Evolutionary conservation across 1,140 invertebrate species (phyloP).

Genomic region (Olivierus martensii): DNA sequence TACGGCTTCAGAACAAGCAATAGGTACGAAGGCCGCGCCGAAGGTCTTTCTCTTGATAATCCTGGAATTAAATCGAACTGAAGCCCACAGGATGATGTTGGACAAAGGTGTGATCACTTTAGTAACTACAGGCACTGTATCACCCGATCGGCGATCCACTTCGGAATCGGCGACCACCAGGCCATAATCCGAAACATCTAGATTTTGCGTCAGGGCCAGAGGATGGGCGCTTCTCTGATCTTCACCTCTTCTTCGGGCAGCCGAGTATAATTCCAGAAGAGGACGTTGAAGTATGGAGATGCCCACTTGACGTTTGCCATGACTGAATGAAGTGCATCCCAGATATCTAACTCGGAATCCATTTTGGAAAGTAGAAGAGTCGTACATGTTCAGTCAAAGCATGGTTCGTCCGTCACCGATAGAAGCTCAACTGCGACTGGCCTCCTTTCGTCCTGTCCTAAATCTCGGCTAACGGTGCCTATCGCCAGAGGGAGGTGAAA

Average conservation of each 20-base stretch:
- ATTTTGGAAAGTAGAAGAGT: no score
- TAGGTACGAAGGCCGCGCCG: slow-evolving; percentile 20
- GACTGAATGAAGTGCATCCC: slow-evolving; percentile 13
- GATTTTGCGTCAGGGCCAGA: slow-evolving; percentile 11
- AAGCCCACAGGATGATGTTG: slow-evolving; percentile 20
- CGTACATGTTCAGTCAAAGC: no score
- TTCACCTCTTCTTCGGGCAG: slow-evolving; percentile 10
- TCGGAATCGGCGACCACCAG: slow-evolving; percentile 18
- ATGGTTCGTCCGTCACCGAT: no score
- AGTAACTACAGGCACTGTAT: slow-evolving; percentile 13
- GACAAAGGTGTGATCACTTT: slow-evolving; percentile 22
- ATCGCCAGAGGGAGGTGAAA: no score
- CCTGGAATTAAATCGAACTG: slow-evolving; percentile 17
- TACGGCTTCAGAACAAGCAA: slow-evolving; percentile 19
- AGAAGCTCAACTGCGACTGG: no score
- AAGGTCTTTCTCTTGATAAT: slow-evolving; percentile 12
- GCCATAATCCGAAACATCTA: slow-evolving; percentile 18
- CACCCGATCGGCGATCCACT: background rate
- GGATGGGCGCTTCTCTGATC: slow-evolving; percentile 5
- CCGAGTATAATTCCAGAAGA: slow-evolving; percentile 17
- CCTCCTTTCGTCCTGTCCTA: no score
- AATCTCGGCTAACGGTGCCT: no score
- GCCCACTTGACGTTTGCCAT: slow-evolving; percentile 7
- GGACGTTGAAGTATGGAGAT: slow-evolving; percentile 17
- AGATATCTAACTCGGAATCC: slow-evolving; percentile 18